Evolutionary conservation across 1,140 invertebrate species (phyloP), one percentile per base, ranked within the genome.

Genomic region (Zaprionus kolodkinae): DNA sequence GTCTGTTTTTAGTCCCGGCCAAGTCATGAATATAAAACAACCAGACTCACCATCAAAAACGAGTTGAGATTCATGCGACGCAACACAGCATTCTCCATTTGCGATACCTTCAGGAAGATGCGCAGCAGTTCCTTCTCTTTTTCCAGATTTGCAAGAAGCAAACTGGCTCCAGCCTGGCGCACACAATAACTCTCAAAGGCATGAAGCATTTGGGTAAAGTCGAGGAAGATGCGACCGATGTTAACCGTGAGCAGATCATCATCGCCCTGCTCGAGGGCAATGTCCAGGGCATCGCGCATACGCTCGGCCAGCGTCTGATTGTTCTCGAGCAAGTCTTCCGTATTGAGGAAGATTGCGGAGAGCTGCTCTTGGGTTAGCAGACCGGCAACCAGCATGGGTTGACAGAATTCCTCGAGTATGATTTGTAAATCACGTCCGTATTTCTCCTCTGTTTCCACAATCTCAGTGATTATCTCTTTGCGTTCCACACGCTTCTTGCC

Each of bases 61-160:
- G 98, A 98, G 93, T 98, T 98, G 15, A 99, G 94, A 93, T 99
- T 99, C 98, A 99, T 99, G 78, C 98, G 94, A 77, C 98, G 94
- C 68, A 99, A 93, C 38, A 98, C 96, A 0, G 96, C 95, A 91
- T 99, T 99, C 92, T 99, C 98, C 96, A 98, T 98, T 93, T 99
- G 98, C 1, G 97, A 99, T 15, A 98, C 98, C 91, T 97, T 95
- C 10, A 99, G 94, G 92, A 99, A 99, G 93, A 99, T 98, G 88
- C 97, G 94, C 33, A 99, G 93, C 30, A 99, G 94, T 93, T 99
- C 98, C 92, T 98, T 98, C 82, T 99, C 98, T 93, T 98, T 98
- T 92, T 99, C 97, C 27, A 99, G 93, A 92, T 97, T 97, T 61
- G 98, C 96, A 68, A 99, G 93, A 6, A 99, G 93, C 54, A 98